These are phyloP conservation scores for Rhopalosiphum nymphaeae DNA, from an alignment of 2,888 invertebrate species.

Conservation along the genomic window DNA sequence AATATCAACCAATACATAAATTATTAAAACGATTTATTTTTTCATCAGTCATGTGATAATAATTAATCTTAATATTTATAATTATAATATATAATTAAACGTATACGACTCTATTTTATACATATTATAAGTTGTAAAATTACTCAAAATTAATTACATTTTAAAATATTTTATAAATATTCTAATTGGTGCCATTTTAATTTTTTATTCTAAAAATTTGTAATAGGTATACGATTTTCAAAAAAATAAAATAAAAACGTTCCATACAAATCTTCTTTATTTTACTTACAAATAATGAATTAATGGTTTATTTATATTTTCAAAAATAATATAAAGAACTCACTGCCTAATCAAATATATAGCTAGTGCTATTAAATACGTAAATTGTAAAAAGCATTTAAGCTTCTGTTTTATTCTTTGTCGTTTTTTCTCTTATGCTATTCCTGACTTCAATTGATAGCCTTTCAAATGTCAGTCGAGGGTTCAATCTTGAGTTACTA, in stretches of 20 bases:
- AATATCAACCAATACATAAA: neutral
- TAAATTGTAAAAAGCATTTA: neutral
- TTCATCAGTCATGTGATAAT: neutral
- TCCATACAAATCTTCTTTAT: neutral
- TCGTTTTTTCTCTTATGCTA: neutral
- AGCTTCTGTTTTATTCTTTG: neutral
- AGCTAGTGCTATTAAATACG: neutral
- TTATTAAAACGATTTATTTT: neutral
- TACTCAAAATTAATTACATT: neutral
- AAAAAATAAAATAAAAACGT: neutral
- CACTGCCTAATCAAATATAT: neutral
- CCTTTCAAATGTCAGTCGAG: slow-evolving; percentile 1
- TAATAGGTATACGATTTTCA: neutral
- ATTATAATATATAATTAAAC: neutral
- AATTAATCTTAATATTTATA: neutral
- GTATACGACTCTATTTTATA: neutral
- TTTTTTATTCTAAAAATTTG: neutral
- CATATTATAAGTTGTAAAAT: neutral
- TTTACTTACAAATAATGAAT: neutral
- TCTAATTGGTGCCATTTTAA: neutral
- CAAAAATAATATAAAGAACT: neutral
- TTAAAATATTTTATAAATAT: neutral
- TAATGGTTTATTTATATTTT: neutral
- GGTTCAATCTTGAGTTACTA: slow-evolving; percentile 1
- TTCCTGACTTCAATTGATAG: neutral